Evolutionary conservation across 1,140 invertebrate species (phyloP).

Genomic region (Magallana ariakensis): DNA sequence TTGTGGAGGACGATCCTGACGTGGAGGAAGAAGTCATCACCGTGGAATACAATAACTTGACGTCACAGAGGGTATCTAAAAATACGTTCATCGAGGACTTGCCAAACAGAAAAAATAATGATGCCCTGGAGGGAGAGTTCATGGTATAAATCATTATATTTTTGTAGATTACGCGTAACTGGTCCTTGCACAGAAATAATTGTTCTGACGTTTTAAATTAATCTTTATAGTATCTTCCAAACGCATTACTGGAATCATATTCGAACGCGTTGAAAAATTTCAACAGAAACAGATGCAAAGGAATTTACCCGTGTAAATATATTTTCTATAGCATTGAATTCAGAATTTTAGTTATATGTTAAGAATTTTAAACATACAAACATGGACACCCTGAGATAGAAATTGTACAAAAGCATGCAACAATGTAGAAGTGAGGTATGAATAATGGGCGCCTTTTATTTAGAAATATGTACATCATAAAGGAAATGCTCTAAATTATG

Average conservation of each 20-base stretch:
- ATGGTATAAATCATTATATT: neutral
- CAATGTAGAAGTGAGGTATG: too few relatives aligned
- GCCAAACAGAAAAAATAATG: neutral
- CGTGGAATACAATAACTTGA: neutral
- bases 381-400: too few relatives aligned
- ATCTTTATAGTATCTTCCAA: neutral
- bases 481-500: too few relatives aligned
- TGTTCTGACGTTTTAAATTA: too few relatives aligned
- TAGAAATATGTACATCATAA: too few relatives aligned
- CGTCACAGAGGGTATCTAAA: neutral
- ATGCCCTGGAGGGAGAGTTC: neutral
- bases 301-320: neutral
- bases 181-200: too few relatives aligned
- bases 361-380: too few relatives aligned
- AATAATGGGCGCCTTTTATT: too few relatives aligned
- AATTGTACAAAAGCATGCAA: too few relatives aligned
- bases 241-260: neutral
- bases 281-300: constrained; percentile 4
- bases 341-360: too few relatives aligned
- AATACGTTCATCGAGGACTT: neutral
- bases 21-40: neutral
- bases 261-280: neutral
- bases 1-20: neutral
- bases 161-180: too few relatives aligned
- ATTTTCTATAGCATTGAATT: neutral